Evolutionary conservation across 1,140 invertebrate genomes (phyloP).

Genomic region (Zeugodacus cucurbitae): DNA sequence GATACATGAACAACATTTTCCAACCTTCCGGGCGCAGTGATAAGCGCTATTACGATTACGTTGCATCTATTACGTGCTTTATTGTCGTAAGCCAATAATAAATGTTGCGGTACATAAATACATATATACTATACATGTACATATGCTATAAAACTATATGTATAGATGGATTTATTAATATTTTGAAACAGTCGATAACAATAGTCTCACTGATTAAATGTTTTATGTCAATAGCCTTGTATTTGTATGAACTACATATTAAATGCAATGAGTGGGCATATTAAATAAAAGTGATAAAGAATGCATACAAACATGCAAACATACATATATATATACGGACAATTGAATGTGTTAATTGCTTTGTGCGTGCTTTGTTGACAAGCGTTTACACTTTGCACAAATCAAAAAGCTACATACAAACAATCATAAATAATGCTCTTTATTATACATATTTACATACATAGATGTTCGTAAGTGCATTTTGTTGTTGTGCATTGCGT

Average conservation of each 20-base stretch:
- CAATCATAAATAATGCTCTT: not conserved
- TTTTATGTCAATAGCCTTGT: not conserved
- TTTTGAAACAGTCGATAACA: not conserved
- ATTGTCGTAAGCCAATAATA: not conserved
- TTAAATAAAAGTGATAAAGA: not conserved
- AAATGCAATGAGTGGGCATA: not conserved
- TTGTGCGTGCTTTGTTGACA: not conserved
- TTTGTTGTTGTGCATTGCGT: not conserved
- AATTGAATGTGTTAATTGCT: not conserved
- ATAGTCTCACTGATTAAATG: not conserved
- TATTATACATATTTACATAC: not conserved
- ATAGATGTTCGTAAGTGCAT: not conserved
- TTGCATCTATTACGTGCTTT: not conserved
- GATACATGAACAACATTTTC: too few species aligned
- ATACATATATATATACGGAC: not conserved
- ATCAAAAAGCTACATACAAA: not conserved
- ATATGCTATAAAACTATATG: too few species aligned
- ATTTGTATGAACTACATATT: not conserved
- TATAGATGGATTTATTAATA: not conserved
- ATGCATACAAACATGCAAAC: not conserved
- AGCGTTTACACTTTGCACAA: not conserved
- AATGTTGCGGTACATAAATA: not conserved
- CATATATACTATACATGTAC: not conserved
- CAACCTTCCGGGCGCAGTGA: too few species aligned
- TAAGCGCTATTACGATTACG: not conserved